Evolutionary conservation across 2,113 vertebrate genomes (phyloP).

Genomic region (Cricetomys ansorgei): DNA sequence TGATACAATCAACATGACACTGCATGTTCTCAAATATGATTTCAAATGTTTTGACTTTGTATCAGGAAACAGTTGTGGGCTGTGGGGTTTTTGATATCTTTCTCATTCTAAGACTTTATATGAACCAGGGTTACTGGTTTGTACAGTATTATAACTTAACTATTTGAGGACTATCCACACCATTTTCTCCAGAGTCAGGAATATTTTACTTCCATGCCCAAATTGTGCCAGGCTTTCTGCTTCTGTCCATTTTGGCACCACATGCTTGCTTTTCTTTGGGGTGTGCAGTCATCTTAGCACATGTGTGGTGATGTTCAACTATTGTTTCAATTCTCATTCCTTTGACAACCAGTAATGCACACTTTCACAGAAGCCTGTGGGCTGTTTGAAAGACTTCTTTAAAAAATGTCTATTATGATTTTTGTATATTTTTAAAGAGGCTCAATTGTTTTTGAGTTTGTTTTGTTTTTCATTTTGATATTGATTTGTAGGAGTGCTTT

Average conservation of each 20-base stretch:
- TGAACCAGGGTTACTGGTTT: not conserved
- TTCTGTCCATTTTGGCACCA: not conserved
- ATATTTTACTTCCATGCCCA: not conserved
- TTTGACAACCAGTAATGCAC: not conserved
- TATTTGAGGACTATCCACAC: not conserved
- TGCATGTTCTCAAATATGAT: not conserved
- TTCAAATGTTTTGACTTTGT: not conserved
- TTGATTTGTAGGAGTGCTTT: not conserved
- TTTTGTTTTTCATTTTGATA: not conserved
- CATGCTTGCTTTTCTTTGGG: not conserved
- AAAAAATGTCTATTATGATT: not conserved
- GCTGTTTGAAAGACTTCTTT: not conserved
- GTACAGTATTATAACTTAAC: not conserved
- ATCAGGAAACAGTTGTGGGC: not conserved
- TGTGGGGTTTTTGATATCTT: no score
- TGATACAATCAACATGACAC: not conserved
- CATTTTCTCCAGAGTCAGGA: not conserved
- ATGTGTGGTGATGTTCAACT: not conserved
- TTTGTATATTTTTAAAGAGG: not conserved
- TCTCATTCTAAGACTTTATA: no score
- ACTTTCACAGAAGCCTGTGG: not conserved
- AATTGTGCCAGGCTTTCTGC: accelerated
- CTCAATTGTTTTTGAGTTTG: no score
- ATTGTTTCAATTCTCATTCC: not conserved
- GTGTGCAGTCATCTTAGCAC: not conserved